Base-by-base conservation (phyloP, 2,113 vertebrate species). In the Colinus virginianus region DNA sequence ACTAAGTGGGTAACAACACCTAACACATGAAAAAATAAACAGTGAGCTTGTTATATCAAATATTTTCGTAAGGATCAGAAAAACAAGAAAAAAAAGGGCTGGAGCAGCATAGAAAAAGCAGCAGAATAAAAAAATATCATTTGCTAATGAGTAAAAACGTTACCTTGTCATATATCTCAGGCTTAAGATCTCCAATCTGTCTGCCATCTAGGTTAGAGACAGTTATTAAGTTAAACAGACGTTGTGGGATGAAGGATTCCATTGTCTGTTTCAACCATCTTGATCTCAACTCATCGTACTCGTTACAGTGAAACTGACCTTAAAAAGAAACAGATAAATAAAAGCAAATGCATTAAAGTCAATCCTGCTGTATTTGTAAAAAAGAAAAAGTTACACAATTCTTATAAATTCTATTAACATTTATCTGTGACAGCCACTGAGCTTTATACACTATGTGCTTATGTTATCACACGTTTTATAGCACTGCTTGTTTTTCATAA, bases 261-360 rank as follows among this genome's bases (percentile, higher is more conserved):
- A 99, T 96, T 3, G 99, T 99, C 96, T 98, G 97, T 78, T 96
- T 90, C 96, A 98, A 94, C 98, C 98, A 96, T 5, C 77, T 96
- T 58, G 90, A 88, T 82, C 98, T 97, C 96, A 97, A 96, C 82
- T 74, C 91, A 92, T 99, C 98, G 48, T 97, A 97, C 80, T 99
- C 99, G 56, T 99, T 99, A 96, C 98, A 99, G 48, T 98, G 98
- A 88, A 99, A 97, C 48, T 95, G 92, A 74, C 97, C 99, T 99
- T 97, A 88, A 94, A 53, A 89, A 87, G 97, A 88, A 94, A 53
- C 87, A 87, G 11, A 18, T 19, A 32, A 30, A 45, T 94, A 68
- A 93, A 88, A 72, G 5, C 76, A 63, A 93, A 80, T 9, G 46
- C 2, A 10, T 48, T 36, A 64, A 87, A 71, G 46, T 7, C 30